Percentiles rank a stretch among this genome's conserved stretches.
phyloP scores from a whole-genome alignment of 1,140 invertebrate species.

The Procambarus clarkii region DNA sequence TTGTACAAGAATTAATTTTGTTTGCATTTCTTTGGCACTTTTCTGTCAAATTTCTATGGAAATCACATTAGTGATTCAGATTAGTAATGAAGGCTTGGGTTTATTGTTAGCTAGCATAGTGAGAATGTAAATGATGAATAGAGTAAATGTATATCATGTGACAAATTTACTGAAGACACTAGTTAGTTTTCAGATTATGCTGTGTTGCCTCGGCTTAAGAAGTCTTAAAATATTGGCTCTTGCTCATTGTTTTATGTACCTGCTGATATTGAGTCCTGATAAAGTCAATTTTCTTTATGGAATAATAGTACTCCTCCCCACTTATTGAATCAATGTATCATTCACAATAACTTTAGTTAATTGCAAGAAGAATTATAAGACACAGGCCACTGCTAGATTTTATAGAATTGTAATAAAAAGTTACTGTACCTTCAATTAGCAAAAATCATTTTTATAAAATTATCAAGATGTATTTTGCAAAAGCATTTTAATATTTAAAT shows the following conservation, averaged over 20 bases:
- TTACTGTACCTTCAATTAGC: too few relatives aligned
- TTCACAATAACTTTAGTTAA: neutral
- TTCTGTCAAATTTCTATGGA: neutral
- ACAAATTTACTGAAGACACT: neutral
- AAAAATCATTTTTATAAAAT: too few relatives aligned
- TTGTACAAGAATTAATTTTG: conserved; percentile 3
- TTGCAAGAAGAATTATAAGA: neutral
- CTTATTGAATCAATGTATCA: neutral
- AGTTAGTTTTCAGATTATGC: neutral
- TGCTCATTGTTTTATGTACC: conserved; percentile 1
- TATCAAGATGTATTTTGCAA: neutral
- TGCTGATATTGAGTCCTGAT: neutral
- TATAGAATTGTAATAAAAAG: neutral
- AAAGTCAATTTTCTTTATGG: neutral
- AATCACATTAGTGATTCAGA: conserved; percentile 20
- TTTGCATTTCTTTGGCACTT: neutral
- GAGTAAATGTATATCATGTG: neutral
- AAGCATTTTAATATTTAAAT: neutral
- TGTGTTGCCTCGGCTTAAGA: neutral
- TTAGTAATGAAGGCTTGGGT: conserved; percentile 30
- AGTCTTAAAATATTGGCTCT: conserved; percentile 10
- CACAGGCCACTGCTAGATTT: neutral
- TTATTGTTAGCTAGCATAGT: conserved; percentile 25
- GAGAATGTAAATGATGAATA: conserved; percentile 9
- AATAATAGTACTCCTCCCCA: neutral